These are phyloP conservation scores for Microplitis manilae DNA, from an alignment of 2,888 invertebrate species.

Conservation along the genomic window DNA sequence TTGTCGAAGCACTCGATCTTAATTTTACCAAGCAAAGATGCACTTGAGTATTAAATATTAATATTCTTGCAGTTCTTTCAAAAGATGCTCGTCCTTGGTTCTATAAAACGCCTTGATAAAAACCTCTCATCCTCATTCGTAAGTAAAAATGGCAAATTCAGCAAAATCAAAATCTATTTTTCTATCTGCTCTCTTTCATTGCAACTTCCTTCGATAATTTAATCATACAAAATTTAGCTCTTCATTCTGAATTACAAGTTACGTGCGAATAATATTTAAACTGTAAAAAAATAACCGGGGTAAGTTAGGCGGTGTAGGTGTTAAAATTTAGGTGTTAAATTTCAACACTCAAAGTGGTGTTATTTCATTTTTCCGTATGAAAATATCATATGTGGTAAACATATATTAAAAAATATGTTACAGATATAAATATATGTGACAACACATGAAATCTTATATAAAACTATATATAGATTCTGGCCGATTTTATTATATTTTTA, in stretches of 20 bases:
- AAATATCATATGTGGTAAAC: no score
- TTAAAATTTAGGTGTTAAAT: no score
- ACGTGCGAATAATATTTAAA: not conserved
- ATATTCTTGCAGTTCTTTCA: not conserved
- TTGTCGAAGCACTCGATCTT: not conserved
- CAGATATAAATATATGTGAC: no score
- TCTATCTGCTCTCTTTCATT: not conserved
- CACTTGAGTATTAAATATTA: not conserved
- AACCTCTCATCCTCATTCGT: not conserved
- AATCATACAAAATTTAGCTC: conserved; percentile 31
- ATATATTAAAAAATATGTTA: no score
- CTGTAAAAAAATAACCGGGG: no score
- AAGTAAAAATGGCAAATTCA: conserved; percentile 7
- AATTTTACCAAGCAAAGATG: not conserved
- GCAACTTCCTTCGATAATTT: conserved; percentile 39
- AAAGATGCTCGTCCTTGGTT: conserved; percentile 16
- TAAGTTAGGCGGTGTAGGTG: no score
- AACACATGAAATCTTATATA: no score
- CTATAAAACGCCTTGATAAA: not conserved
- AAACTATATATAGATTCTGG: no score
- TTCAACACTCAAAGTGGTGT: no score
- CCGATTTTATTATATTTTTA: no score
- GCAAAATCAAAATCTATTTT: conserved; percentile 1
- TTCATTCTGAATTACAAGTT: not conserved
- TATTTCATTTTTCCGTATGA: no score